Percentiles rank a stretch among this genome's conserved stretches.
Evolutionary conservation across 2,888 invertebrate genomes (phyloP).

Genomic region (Leucophora obtusa): DNA sequence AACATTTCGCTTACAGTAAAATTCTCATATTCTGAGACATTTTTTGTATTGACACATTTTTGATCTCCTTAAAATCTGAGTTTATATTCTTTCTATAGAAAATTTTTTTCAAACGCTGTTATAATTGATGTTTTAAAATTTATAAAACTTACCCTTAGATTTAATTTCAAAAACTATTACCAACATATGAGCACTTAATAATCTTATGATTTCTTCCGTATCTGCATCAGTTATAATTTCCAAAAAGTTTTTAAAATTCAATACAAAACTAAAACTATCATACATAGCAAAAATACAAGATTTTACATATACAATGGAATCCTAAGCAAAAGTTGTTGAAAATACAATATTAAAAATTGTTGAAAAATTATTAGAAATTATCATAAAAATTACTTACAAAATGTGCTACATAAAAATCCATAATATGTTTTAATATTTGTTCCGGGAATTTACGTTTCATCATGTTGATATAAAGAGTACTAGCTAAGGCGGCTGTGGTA

Average conservation of each 20-base stretch:
- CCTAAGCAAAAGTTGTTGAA: slow-evolving; percentile 9
- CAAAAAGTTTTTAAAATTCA: slow-evolving; percentile 43
- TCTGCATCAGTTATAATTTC: slow-evolving; percentile 33
- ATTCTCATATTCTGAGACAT: too few species aligned
- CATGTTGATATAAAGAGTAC: slow-evolving; percentile 55
- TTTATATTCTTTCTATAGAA: neutral
- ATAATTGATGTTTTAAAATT: neutral
- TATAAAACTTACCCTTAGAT: slow-evolving; percentile 39
- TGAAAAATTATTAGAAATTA: neutral
- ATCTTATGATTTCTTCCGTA: slow-evolving; percentile 34
- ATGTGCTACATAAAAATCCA: slow-evolving; percentile 54
- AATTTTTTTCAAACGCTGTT: neutral
- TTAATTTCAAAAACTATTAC: slow-evolving; percentile 45
- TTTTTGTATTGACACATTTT: too few species aligned
- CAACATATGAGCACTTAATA: slow-evolving; percentile 53
- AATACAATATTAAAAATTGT: neutral
- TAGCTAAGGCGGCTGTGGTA: slow-evolving; percentile 33
- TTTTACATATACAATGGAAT: slow-evolving; percentile 15
- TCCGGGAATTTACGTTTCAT: slow-evolving; percentile 59
- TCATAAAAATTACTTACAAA: slow-evolving; percentile 33
- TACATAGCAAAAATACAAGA: slow-evolving; percentile 41
- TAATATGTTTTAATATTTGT: slow-evolving; percentile 59
- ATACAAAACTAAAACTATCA: slow-evolving; percentile 35
- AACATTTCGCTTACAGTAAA: too few species aligned
- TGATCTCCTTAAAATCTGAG: neutral